A percentile compares a stretch with the other conserved stretches of the same genome.
phyloP scores from a whole-genome alignment of 2,888 invertebrate genomes.

The Drosophila prolongata region DNA sequence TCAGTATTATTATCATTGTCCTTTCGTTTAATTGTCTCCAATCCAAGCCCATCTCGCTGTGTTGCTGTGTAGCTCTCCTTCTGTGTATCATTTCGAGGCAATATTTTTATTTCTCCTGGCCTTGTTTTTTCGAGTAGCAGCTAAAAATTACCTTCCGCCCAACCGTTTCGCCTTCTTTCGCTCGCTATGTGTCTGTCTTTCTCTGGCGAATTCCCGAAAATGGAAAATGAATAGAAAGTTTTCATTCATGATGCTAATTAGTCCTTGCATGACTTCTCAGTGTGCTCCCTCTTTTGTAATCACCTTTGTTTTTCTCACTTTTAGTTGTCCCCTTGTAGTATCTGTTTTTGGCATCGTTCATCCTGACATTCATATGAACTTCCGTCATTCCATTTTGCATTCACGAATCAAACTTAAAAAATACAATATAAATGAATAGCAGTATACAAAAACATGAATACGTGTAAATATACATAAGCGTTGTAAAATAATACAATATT shows the following conservation, averaged over 20 bases:
- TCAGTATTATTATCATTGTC: slow-evolving; percentile 34
- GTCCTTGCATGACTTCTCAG: slow-evolving; percentile 56
- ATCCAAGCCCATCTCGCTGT: slow-evolving; percentile 55
- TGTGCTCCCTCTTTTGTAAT: slow-evolving; percentile 11
- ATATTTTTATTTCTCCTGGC: slow-evolving; percentile 14
- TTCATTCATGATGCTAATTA: slow-evolving; percentile 14
- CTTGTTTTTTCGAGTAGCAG: slow-evolving; percentile 43
- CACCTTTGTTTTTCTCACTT: slow-evolving; percentile 21
- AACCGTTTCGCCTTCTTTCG: too few relatives aligned
- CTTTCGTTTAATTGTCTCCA: slow-evolving; percentile 28
- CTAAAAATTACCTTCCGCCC: slow-evolving; percentile 25
- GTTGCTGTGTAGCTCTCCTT: slow-evolving; percentile 61
- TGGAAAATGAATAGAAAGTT: slow-evolving; percentile 16
- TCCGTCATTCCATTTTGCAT: slow-evolving; percentile 39
- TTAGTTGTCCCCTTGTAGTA: slow-evolving; percentile 16
- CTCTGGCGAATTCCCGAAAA: slow-evolving; percentile 15
- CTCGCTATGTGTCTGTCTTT: slow-evolving; percentile 23
- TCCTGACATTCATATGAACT: slow-evolving; percentile 38
- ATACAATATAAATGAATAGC: slow-evolving; percentile 22
- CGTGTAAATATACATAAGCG: slow-evolving; percentile 73
- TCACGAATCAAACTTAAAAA: slow-evolving; percentile 28
- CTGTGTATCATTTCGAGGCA: slow-evolving; percentile 35
- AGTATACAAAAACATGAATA: slow-evolving; percentile 48
- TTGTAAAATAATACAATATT: slow-evolving; percentile 28
- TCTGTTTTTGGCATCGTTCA: slow-evolving; percentile 43